Evolutionary conservation across 37 sponge, comb jelly and placozoan genomes (phyloP), one percentile per base, ranked within the genome.

Genomic region (Mnemiopsis leidyi): DNA sequence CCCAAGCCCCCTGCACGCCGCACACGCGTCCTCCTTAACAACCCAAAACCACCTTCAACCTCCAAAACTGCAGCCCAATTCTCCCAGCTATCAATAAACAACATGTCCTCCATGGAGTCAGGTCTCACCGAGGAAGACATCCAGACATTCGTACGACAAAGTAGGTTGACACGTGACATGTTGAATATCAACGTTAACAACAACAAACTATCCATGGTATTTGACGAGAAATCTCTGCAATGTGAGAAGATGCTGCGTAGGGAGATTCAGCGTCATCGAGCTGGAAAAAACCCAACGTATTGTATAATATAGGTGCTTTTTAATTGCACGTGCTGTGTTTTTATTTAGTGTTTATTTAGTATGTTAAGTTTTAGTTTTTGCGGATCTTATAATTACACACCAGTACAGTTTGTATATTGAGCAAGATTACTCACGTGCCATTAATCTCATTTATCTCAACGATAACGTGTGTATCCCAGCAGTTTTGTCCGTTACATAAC

Each of bases 211-310:
- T 85, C 90, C 36, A 37, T 85, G 25, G 90, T 85, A 1, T 85
- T 85, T 39, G 90, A 85, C 39, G 90, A 85, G 23, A 85, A 85
- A 26, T 23, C 61, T 20, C 24, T 32, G 40, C 32, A 85, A 61
- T 85, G 90, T 40, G 90, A 85, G 90, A 85, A 85, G 23, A 32
- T 85, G 90, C 36, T 85, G 61, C 38, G 90, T 28, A 85, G 35
- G 29, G 90, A 85, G 48, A 85, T 85, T 18, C 90, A 85, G 90
- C 38, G 29, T 13, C 29, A 85, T 85, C 38, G 39, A 85, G 3
- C 40, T 2, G 35, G 90, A 29, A 85, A 85, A 40, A 85, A 85
- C 90, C 90, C 90, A 40, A 85, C 90, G 24, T 85, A 40, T 39
- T 85, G 90, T 33, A 85, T 85, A 20, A 85, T 85, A 2, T 71